Conservation (phyloP, 1,140 invertebrate species). For the Lordiphosa collinella region DNA sequence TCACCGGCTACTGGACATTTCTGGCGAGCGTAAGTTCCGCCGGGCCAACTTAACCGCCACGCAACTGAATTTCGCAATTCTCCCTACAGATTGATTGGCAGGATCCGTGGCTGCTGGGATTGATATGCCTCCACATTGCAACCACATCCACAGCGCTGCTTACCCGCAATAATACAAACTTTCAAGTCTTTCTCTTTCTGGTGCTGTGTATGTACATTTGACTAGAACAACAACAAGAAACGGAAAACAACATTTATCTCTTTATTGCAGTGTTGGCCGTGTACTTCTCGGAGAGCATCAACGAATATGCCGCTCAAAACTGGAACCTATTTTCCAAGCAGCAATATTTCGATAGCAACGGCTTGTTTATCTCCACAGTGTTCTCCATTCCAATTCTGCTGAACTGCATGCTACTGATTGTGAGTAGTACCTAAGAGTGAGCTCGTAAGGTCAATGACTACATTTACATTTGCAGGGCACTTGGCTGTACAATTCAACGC, state of each 20-base stretch:
- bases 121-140: slow-evolving; percentile 87
- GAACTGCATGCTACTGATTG: slow-evolving; percentile 95
- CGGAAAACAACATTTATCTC: not conserved
- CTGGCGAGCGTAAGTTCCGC: slow-evolving; percentile 82
- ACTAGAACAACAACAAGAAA: not conserved
- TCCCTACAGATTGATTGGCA: slow-evolving; percentile 91
- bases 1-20: slow-evolving; percentile 83
- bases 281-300: slow-evolving; percentile 93
- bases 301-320: slow-evolving; percentile 90
- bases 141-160: slow-evolving; percentile 88
- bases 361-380: slow-evolving; percentile 94
- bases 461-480: slow-evolving; percentile 83
- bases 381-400: slow-evolving; percentile 94
- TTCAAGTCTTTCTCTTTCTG: slow-evolving; percentile 91
- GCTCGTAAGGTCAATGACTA: too few species aligned
- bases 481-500: slow-evolving; percentile 92
- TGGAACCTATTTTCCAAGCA: slow-evolving; percentile 93
- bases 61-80: not conserved
- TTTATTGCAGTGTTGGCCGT: slow-evolving; percentile 86
- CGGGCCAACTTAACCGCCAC: too few species aligned
- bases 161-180: slow-evolving; percentile 91
- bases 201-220: slow-evolving; percentile 85
- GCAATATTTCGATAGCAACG: slow-evolving; percentile 95
- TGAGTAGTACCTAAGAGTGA: slow-evolving; percentile 82
- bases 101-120: slow-evolving; percentile 90